Evolutionary conservation across 2,113 vertebrate genomes (phyloP).

Genomic region (Mus musculus): DNA sequence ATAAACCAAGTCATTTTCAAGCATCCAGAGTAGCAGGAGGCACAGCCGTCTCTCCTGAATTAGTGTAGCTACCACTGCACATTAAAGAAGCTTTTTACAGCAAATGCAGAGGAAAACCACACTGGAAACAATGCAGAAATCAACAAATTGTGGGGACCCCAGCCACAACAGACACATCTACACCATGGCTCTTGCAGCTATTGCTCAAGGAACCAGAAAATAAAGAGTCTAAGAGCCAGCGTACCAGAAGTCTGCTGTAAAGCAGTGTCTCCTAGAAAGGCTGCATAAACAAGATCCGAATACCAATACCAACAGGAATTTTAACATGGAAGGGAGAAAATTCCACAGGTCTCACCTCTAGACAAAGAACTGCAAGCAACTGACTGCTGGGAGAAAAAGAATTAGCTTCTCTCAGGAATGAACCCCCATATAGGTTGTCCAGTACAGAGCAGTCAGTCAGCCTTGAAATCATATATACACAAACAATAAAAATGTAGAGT

Average conservation of each 20-base stretch:
- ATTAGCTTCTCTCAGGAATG: background rate
- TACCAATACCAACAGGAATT: background rate
- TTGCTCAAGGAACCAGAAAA: background rate
- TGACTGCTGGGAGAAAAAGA: background rate
- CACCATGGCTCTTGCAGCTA: background rate
- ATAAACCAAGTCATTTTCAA: conserved; percentile 28
- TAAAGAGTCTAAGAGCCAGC: background rate
- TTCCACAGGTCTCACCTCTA: background rate
- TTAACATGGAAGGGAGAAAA: background rate
- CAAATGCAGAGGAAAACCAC: too few species aligned
- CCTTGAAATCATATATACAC: background rate
- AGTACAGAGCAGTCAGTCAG: background rate
- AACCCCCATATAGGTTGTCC: background rate
- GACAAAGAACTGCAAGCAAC: background rate
- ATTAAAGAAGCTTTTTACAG: background rate
- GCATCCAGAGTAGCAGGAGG: background rate
- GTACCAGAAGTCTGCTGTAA: background rate
- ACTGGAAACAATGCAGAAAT: background rate
- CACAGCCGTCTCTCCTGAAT: background rate
- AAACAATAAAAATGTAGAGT: background rate
- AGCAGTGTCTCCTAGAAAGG: background rate
- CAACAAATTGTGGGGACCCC: background rate
- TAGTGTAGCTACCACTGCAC: background rate
- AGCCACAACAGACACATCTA: background rate
- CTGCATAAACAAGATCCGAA: background rate